These are phyloP conservation scores for Drosophila ambigua DNA, from an alignment of 1,140 invertebrate genomes.

Conservation along the genomic window DNA sequence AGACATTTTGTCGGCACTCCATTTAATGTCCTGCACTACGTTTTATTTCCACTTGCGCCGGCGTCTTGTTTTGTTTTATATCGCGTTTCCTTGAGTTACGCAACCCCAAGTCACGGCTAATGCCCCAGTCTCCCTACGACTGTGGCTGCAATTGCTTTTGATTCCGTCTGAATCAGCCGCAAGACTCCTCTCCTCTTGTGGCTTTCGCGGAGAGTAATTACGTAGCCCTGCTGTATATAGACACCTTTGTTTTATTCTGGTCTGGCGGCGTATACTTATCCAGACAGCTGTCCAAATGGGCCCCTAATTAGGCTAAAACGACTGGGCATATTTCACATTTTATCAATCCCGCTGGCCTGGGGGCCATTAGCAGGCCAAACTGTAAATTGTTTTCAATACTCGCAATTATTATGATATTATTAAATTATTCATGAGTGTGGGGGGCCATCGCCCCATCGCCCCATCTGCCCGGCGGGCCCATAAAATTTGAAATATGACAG, in stretches of 20 bases:
- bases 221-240: constrained; percentile 45
- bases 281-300: constrained; percentile 4
- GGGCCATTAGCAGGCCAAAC: constrained; percentile 43
- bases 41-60: constrained; percentile 55
- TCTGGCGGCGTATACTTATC: constrained; percentile 3
- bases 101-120: constrained; percentile 36
- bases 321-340: constrained; percentile 46
- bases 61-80: constrained; percentile 67
- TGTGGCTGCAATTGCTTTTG: constrained; percentile 59
- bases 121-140: constrained; percentile 23
- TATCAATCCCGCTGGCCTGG: constrained; percentile 36
- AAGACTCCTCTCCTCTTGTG: not conserved
- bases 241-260: constrained; percentile 26
- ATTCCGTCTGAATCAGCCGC: constrained; percentile 44
- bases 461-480: constrained; percentile 47
- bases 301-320: constrained; percentile 47
- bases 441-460: too few relatives aligned
- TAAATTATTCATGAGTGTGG: constrained; percentile 58
- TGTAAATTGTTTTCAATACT: constrained; percentile 66
- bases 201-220: not conserved
- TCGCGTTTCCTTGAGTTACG: constrained; percentile 55
- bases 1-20: constrained; percentile 68
- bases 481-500: constrained; percentile 63
- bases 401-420: constrained; percentile 62
- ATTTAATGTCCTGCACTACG: constrained; percentile 53